Conservation (phyloP, 2,797 vertebrate species). For the Delichon dasypus region DNA sequence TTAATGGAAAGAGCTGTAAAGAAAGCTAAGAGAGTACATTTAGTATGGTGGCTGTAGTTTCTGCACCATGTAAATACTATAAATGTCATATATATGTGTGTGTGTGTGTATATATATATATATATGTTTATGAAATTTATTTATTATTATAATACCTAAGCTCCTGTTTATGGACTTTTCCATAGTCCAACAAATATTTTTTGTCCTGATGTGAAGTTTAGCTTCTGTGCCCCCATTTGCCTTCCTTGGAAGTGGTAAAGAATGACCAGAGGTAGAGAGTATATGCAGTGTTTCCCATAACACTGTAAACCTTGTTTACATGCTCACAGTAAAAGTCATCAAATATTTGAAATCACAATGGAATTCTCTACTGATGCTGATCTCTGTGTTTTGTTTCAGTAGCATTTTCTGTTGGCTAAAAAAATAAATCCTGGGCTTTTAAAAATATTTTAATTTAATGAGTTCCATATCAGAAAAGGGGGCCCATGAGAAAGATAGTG, state of each 20-base stretch:
- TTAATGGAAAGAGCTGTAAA: background rate
- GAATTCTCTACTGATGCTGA: rapidly evolving
- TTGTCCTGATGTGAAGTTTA: background rate
- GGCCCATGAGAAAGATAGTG: background rate
- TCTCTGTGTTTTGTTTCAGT: background rate
- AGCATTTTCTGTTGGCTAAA: background rate
- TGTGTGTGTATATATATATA: no score
- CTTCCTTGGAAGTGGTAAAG: background rate
- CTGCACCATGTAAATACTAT: background rate
- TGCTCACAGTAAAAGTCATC: background rate
- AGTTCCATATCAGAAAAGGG: background rate
- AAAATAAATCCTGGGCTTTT: background rate
- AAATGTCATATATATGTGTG: background rate
- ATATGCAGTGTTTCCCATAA: background rate
- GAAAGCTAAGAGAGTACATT: background rate
- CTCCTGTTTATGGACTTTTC: background rate
- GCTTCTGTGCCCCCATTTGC: background rate
- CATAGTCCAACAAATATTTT: background rate
- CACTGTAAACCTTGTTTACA: background rate
- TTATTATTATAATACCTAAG: background rate
- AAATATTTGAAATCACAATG: background rate
- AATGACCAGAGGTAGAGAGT: background rate
- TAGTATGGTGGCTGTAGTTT: background rate
- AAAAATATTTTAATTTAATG: background rate
- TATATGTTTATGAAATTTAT: background rate